Conservation (phyloP, 2,797 vertebrate genomes). For the Tarsius wallacei region DNA sequence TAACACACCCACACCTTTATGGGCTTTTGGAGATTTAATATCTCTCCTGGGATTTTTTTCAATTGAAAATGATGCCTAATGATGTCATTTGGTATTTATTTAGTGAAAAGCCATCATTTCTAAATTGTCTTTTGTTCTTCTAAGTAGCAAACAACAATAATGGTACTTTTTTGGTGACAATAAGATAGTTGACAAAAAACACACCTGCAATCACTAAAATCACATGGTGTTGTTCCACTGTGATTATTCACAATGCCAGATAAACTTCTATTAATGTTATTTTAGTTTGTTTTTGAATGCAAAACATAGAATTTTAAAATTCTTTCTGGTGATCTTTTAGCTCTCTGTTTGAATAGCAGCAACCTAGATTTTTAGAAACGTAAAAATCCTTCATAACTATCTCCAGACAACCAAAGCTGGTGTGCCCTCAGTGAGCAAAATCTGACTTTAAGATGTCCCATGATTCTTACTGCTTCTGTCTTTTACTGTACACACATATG, state of each 20-base stretch:
- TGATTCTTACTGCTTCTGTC: neutral
- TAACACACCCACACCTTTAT: neutral
- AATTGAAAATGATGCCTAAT: conserved; percentile 11
- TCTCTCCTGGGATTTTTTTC: neutral
- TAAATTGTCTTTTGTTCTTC: conserved; percentile 55
- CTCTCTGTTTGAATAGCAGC: neutral
- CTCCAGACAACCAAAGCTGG: neutral
- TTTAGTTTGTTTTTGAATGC: neutral
- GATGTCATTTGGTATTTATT: neutral
- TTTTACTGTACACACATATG: neutral
- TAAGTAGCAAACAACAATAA: neutral
- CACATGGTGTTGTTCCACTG: neutral
- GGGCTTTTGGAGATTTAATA: neutral
- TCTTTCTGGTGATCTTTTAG: neutral
- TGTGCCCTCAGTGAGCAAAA: neutral
- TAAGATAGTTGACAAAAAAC: conserved; percentile 24
- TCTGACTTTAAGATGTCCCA: conserved; percentile 13
- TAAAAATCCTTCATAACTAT: neutral
- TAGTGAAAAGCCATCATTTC: conserved; percentile 14
- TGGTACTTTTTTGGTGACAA: neutral
- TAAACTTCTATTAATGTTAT: conserved; percentile 3
- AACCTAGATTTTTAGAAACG: neutral
- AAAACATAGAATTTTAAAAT: conserved; percentile 34
- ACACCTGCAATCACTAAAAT: neutral
- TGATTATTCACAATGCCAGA: neutral